phyloP scores from a whole-genome alignment of 2,113 vertebrate species.

The Malurus elegans region DNA sequence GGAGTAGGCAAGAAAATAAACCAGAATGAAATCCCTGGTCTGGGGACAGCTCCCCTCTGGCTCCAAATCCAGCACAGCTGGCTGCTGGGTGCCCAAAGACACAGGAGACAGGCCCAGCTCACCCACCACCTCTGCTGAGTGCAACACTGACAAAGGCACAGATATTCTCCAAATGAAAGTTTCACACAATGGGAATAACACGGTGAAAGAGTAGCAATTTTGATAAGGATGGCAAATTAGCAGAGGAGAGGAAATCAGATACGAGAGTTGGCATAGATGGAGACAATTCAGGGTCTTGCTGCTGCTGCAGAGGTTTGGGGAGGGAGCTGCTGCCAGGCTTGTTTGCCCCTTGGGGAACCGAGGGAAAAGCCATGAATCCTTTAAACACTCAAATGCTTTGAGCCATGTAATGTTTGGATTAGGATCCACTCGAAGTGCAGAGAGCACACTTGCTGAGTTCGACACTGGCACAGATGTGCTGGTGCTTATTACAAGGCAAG shows the following conservation, averaged over 20 bases:
- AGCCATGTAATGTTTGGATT: constrained; percentile 40
- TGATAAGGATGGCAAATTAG: background rate
- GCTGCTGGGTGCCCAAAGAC: background rate
- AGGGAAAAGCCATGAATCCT: constrained; percentile 23
- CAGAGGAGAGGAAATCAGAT: background rate
- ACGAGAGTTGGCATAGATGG: background rate
- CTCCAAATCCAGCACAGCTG: background rate
- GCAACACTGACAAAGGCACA: background rate
- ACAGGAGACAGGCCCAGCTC: background rate
- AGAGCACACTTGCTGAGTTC: constrained; percentile 13
- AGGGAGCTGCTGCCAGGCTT: background rate
- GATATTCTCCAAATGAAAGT: background rate
- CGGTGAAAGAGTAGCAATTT: background rate
- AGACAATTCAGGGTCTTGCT: background rate
- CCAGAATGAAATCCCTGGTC: background rate
- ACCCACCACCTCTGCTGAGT: background rate
- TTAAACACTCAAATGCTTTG: constrained; percentile 11
- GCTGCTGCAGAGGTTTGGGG: background rate
- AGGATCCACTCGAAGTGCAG: constrained; percentile 33
- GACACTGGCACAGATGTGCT: background rate
- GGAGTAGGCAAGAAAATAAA: background rate
- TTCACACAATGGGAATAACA: background rate
- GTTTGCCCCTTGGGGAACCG: background rate
- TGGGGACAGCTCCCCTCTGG: background rate
- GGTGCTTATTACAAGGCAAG: background rate